These are phyloP conservation scores for Pedicia rivosa DNA, from an alignment of 2,888 invertebrate genomes.

Conservation along the genomic window DNA sequence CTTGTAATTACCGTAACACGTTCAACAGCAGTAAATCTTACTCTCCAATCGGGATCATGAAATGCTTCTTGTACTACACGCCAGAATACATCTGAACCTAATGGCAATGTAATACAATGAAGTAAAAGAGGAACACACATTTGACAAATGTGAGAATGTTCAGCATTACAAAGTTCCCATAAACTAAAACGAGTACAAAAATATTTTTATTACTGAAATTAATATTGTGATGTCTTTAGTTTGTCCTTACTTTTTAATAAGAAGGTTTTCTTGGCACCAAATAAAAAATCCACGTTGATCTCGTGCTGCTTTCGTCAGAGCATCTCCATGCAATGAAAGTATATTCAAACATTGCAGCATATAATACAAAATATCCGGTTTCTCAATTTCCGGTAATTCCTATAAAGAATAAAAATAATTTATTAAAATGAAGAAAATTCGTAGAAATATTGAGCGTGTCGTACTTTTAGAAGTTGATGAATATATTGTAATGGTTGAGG, in stretches of 20 bases:
- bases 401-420: slow-evolving; percentile 18
- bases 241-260: slow-evolving; percentile 69
- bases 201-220: neutral
- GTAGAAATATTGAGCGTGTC: slow-evolving; percentile 7
- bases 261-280: slow-evolving; percentile 89
- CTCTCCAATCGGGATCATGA: slow-evolving; percentile 75
- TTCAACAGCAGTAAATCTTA: slow-evolving; percentile 89
- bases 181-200: slow-evolving; percentile 38
- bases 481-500: slow-evolving; percentile 89
- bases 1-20: slow-evolving; percentile 82
- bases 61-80: slow-evolving; percentile 89
- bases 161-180: slow-evolving; percentile 84
- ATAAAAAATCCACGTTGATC: slow-evolving; percentile 87
- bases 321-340: slow-evolving; percentile 84
- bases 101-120: slow-evolving; percentile 86
- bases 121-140: slow-evolving; percentile 82
- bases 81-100: slow-evolving; percentile 93
- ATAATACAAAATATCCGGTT: slow-evolving; percentile 87
- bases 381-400: slow-evolving; percentile 66
- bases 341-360: slow-evolving; percentile 83
- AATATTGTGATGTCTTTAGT: neutral
- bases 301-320: slow-evolving; percentile 68
- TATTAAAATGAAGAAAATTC: neutral
- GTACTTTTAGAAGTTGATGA: slow-evolving; percentile 62
- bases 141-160: slow-evolving; percentile 87